Percentiles rank a stretch among this genome's conserved stretches.
These are phyloP conservation scores for Patella caerulea DNA, from an alignment of 2,888 invertebrate genomes.

Conservation along the genomic window DNA sequence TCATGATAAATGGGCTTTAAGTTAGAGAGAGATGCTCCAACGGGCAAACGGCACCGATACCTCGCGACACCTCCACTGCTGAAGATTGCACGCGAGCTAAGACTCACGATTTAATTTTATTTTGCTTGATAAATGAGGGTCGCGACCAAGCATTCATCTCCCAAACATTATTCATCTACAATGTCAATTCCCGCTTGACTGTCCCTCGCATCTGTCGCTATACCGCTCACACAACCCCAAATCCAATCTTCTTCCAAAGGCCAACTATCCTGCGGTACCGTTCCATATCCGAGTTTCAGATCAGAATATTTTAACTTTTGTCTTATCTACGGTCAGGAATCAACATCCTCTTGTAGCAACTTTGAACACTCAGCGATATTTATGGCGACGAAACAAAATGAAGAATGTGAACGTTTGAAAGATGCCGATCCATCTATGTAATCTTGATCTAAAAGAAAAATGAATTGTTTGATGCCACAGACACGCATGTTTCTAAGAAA, in stretches of 20 bases:
- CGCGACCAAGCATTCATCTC: conserved; percentile 12
- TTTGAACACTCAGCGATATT: too few relatives aligned
- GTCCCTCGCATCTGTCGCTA: conserved; percentile 4
- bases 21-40: conserved; percentile 2
- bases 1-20: conserved; percentile 10
- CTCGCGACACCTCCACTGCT: conserved; percentile 7
- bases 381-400: too few relatives aligned
- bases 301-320: too few relatives aligned
- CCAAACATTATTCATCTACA: conserved; percentile 9
- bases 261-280: too few relatives aligned
- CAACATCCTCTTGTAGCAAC: too few relatives aligned
- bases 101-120: conserved; percentile 8
- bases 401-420: too few relatives aligned
- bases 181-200: conserved; percentile 9
- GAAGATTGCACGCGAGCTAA: conserved; percentile 11
- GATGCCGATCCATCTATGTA: too few relatives aligned
- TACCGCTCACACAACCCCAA: neutral
- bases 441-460: too few relatives aligned
- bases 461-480: too few relatives aligned
- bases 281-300: too few relatives aligned
- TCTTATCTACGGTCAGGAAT: too few relatives aligned
- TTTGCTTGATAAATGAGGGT: conserved; percentile 9
- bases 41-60: conserved; percentile 10
- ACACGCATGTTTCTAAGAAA: too few relatives aligned
- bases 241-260: neutral